phyloP scores from a whole-genome alignment of 2,888 invertebrate species.

The Orthonevra nobilis region DNA sequence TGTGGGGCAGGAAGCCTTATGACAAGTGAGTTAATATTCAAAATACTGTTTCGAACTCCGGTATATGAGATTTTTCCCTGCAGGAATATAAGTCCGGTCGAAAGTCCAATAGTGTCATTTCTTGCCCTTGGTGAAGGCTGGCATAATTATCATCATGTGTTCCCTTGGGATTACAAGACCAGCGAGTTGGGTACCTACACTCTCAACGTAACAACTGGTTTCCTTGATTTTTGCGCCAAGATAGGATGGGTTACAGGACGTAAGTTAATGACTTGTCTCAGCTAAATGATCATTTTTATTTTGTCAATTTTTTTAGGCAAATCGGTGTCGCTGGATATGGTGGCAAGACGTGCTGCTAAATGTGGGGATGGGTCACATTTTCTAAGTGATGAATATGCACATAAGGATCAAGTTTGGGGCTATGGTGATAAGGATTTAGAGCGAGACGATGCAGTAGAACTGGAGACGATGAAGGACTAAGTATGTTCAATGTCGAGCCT shows the following conservation, averaged over 20 bases:
- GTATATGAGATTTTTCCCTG: slow-evolving; percentile 22
- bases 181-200: slow-evolving; percentile 85
- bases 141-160: slow-evolving; percentile 91
- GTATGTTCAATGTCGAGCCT: background rate
- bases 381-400: slow-evolving; percentile 77
- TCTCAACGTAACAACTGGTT: slow-evolving; percentile 88
- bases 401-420: slow-evolving; percentile 82
- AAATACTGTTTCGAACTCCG: background rate
- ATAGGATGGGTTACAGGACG: slow-evolving; percentile 92
- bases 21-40: slow-evolving; percentile 85
- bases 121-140: slow-evolving; percentile 90
- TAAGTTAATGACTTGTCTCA: slow-evolving; percentile 75
- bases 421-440: slow-evolving; percentile 83
- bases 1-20: slow-evolving; percentile 96
- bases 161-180: slow-evolving; percentile 86
- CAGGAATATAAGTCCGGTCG: slow-evolving; percentile 87
- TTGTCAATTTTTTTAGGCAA: slow-evolving; percentile 78
- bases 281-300: background rate
- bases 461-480: slow-evolving; percentile 81
- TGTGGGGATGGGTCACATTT: slow-evolving; percentile 83
- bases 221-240: slow-evolving; percentile 89
- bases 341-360: slow-evolving; percentile 82
- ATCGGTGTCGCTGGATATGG: slow-evolving; percentile 83
- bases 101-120: slow-evolving; percentile 87
- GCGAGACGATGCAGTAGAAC: slow-evolving; percentile 82